Conservation (phyloP, 2,797 vertebrate species). For the Anniella stebbinsi region DNA sequence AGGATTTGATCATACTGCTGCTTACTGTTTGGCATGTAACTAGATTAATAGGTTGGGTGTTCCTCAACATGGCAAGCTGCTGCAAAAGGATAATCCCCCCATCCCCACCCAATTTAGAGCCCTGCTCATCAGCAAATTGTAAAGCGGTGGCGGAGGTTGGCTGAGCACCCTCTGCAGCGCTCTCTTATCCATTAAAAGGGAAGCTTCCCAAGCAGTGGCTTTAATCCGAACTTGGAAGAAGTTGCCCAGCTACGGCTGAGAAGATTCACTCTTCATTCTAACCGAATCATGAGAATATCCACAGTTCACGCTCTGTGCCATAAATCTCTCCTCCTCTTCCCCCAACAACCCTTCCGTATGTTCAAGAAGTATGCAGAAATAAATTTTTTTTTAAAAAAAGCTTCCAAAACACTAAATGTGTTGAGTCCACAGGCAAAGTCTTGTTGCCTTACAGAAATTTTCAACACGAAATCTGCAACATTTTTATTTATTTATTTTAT, state of each 20-base stretch:
- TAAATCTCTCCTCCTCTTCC: conserved; percentile 24
- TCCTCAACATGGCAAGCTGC: conserved; percentile 56
- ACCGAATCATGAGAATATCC: conserved; percentile 37
- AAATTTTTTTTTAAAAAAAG: neutral
- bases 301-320: neutral
- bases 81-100: conserved; percentile 56
- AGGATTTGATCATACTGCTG: conserved; percentile 71
- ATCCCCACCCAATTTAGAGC: conserved; percentile 58
- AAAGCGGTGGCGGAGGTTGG: conserved; percentile 52
- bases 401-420: neutral
- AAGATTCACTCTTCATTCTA: conserved; percentile 31
- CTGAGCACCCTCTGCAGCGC: conserved; percentile 35
- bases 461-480: neutral
- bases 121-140: conserved; percentile 50
- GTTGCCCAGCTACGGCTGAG: conserved; percentile 38
- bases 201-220: conserved; percentile 49
- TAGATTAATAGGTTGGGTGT: conserved; percentile 64
- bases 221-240: conserved; percentile 69
- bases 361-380: neutral
- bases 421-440: neutral
- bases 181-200: conserved; percentile 68
- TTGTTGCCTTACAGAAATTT: neutral
- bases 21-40: conserved; percentile 58
- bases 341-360: neutral
- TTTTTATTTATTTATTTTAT: too few relatives aligned